phyloP scores from a whole-genome alignment of 2,113 vertebrate genomes.

The Pygoscelis adeliae region DNA sequence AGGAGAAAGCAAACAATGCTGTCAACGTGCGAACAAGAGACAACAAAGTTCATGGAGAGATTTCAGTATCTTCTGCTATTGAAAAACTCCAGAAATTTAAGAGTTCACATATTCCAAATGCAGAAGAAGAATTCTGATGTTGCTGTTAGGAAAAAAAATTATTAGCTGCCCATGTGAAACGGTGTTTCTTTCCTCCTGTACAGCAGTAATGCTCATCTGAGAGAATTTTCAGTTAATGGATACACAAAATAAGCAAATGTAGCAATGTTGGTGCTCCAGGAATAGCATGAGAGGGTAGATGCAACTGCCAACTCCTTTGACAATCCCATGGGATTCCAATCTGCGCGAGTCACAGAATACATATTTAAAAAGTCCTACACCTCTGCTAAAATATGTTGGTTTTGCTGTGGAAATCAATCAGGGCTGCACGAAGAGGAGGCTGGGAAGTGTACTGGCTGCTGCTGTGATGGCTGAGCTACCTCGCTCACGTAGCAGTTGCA shows the following conservation, averaged over 20 bases:
- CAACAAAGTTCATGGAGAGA: conserved; percentile 92
- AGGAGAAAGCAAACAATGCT: conserved; percentile 83
- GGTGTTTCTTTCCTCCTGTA: not conserved
- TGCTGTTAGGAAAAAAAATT: not conserved
- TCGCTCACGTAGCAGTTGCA: fast-evolving
- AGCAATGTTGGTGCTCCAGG: not conserved
- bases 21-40: conserved; percentile 93
- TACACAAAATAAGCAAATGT: not conserved
- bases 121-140: conserved; percentile 89
- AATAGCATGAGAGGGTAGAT: not conserved
- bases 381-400: not conserved
- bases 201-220: not conserved
- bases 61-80: conserved; percentile 79
- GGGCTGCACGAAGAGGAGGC: not conserved
- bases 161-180: not conserved
- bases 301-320: not conserved
- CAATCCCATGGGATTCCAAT: not conserved
- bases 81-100: conserved; percentile 85
- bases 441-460: not conserved
- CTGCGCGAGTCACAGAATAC: not conserved
- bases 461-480: not conserved
- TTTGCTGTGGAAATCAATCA: not conserved
- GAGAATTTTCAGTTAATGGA: not conserved
- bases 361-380: not conserved
- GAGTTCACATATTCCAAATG: conserved; percentile 74